These are phyloP conservation scores for Odobenus rosmarus DNA, from an alignment of 2,113 vertebrate genomes.

Conservation along the genomic window DNA sequence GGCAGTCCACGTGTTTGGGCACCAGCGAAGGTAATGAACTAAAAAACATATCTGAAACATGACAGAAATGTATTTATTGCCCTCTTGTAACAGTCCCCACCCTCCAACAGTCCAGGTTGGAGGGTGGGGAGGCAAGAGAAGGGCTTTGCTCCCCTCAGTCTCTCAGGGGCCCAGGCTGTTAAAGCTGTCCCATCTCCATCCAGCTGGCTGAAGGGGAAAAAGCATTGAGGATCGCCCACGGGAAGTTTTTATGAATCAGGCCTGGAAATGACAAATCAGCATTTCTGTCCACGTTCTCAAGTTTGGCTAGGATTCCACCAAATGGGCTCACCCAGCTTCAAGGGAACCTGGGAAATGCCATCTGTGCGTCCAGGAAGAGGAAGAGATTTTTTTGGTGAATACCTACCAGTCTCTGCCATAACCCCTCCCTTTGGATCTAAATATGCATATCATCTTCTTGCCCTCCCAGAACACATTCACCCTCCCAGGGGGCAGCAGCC, in stretches of 20 bases:
- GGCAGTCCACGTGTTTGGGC: not conserved
- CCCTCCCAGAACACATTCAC: not conserved
- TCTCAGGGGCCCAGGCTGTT: not conserved
- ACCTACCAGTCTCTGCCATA: not conserved
- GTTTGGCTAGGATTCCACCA: not conserved
- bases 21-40: not conserved
- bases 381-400: not conserved
- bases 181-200: not conserved
- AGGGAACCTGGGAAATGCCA: not conserved
- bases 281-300: not conserved
- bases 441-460: not conserved
- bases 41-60: not conserved
- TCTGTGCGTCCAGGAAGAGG: not conserved
- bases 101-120: not conserved
- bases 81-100: not conserved
- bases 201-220: not conserved
- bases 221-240: not conserved
- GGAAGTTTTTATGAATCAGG: not conserved
- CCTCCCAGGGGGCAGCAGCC: not conserved
- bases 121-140: fast-evolving
- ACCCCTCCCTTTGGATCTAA: not conserved
- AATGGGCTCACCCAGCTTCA: not conserved
- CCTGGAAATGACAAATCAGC: not conserved
- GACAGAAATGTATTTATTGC: not conserved
- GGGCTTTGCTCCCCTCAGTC: not conserved